These are phyloP conservation scores for Malacosoma neustria DNA, from an alignment of 2,888 invertebrate genomes.

Conservation along the genomic window DNA sequence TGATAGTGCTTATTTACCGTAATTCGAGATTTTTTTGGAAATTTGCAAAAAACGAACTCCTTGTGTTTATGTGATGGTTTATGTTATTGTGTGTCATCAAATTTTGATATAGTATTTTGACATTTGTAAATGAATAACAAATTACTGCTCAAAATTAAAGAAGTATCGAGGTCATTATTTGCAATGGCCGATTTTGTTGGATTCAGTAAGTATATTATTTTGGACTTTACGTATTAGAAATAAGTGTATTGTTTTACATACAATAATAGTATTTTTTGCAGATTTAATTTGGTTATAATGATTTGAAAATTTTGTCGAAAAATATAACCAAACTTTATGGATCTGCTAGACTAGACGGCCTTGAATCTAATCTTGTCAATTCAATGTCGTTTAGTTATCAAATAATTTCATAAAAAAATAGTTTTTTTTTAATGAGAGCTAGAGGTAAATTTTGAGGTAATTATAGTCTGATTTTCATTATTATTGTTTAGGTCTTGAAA, in stretches of 20 bases:
- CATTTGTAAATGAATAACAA: background rate
- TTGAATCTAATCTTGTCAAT: slow-evolving; percentile 71
- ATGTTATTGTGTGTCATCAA: slow-evolving; percentile 9
- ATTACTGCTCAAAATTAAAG: slow-evolving; percentile 13
- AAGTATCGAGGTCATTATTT: slow-evolving; percentile 33
- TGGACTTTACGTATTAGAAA: slow-evolving; percentile 7
- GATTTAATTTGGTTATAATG: background rate
- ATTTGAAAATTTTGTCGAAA: slow-evolving; percentile 5
- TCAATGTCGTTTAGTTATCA: slow-evolving; percentile 63
- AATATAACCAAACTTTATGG: slow-evolving; percentile 61
- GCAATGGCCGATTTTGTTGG: slow-evolving; percentile 41
- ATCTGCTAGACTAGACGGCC: slow-evolving; percentile 51
- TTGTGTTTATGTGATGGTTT: slow-evolving; percentile 13
- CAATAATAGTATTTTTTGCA: slow-evolving; percentile 1
- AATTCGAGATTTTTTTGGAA: slow-evolving; percentile 35
- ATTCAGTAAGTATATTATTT: slow-evolving; percentile 20
- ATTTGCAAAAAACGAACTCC: slow-evolving; percentile 18
- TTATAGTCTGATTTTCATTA: too few relatives aligned
- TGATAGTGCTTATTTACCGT: slow-evolving; percentile 43
- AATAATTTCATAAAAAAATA: slow-evolving; percentile 31
- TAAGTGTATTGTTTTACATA: background rate
- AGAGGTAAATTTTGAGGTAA: too few relatives aligned
- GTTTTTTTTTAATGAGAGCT: too few relatives aligned
- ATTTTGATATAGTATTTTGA: background rate
- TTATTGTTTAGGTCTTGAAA: too few relatives aligned